Evolutionary conservation across 2,113 vertebrate genomes (phyloP), one percentile per base, ranked within the genome.

Genomic region (Ageneiosus marmoratus): DNA sequence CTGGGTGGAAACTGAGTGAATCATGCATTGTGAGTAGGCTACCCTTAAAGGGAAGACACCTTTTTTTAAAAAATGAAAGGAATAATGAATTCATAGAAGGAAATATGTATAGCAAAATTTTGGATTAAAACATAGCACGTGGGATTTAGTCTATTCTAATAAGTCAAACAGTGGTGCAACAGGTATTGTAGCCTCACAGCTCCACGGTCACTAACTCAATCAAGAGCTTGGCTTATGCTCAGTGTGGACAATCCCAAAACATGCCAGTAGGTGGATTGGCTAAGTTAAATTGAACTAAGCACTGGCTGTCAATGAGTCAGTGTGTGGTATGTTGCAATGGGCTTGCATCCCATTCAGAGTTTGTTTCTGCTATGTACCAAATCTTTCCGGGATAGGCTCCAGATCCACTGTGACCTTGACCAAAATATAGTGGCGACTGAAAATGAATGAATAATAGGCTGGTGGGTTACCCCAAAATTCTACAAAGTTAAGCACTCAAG

Each of bases 1-100:
- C 87, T 78, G 86, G 90, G 86, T 91, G 91, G 92, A 94, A 92
- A 91, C 83, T 93, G 55, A 67, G 29, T 90, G 90, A 93, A 90
- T 93, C 92, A 92, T 89, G 87, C 65, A 81, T 84, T 55, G 56
- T 75, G 77, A 82, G 82, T 82, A 74, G 73, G 74, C 50, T 20
- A 60, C 41, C 76, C 85, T 50, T 73, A 37, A 55, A 29, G 20
- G 18, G 32, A 76, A 55, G 41, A 48, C 7, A 76, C 37, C 5
- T 41, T 41, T 74, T 44, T 0, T 48, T 15, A 15, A 50, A 46
- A 24, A 55, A 22, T 20, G 0, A 53, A 51, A 74, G 10, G 3
- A 32, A 51, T 32, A 75, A 20, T 32, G 0, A 27, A 27, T 48
- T 5, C 11, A 46, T 16, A 48, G 5, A 0, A 48, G 1, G 12